phyloP scores from a whole-genome alignment of 1,140 invertebrate genomes.

The Nasonia longicornis region DNA sequence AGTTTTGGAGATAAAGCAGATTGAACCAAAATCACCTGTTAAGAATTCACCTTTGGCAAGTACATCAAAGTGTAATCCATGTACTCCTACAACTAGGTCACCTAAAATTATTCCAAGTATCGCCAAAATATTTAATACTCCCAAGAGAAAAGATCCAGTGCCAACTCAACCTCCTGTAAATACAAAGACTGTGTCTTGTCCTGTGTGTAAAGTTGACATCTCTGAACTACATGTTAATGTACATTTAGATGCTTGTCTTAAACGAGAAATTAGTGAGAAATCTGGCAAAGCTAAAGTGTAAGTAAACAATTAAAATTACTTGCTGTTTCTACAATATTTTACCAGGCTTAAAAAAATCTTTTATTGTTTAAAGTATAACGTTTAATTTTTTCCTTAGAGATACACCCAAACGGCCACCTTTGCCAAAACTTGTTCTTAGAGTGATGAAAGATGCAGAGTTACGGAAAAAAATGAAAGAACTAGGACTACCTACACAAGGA shows the following conservation, averaged over 20 bases:
- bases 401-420: constrained; percentile 59
- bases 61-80: constrained; percentile 20
- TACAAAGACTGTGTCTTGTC: constrained; percentile 66
- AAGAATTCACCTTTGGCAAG: not conserved
- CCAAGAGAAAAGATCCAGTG: constrained; percentile 52
- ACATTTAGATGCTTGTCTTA: constrained; percentile 72
- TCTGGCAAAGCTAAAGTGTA: constrained; percentile 46
- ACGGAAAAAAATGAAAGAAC: constrained; percentile 68
- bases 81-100: constrained; percentile 58
- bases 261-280: constrained; percentile 51
- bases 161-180: constrained; percentile 18
- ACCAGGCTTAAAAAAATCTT: not conserved
- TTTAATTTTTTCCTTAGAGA: constrained; percentile 48
- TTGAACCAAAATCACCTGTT: constrained; percentile 12
- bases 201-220: constrained; percentile 70
- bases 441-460: constrained; percentile 71
- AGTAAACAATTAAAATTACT: not conserved
- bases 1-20: not conserved
- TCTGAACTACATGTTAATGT: constrained; percentile 66
- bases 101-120: constrained; percentile 48
- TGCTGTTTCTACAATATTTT: not conserved
- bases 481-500: constrained; percentile 67
- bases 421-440: constrained; percentile 72
- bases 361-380: constrained; percentile 17
- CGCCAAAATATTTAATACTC: constrained; percentile 57